Evolutionary conservation across 1,140 invertebrate genomes (phyloP), one percentile per base, ranked within the genome.

Genomic region (Drosophila orena): DNA sequence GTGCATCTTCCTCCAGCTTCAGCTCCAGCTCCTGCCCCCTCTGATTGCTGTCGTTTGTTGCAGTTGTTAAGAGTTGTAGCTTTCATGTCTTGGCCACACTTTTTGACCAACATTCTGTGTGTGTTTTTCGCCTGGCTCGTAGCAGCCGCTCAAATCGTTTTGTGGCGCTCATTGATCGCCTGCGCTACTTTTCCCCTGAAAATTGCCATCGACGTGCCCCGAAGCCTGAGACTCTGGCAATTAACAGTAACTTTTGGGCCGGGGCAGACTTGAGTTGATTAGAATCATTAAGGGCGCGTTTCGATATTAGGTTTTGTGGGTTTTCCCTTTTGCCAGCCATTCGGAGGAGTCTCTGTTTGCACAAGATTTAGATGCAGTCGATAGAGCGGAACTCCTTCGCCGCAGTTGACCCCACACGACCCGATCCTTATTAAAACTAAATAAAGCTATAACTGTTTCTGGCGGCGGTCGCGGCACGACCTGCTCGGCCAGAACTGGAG

Each of bases 41-140:
- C 81, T 89, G 83, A 80, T 89, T 80, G 85, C 85, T 84, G 83
- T 89, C 79, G 84, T 89, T 89, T 77, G 84, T 70, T 89, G 84
- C 79, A 89, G 84, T 89, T 89, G 85, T 84, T 90, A 90, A 85
- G 86, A 84, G 80, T 90, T 89, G 85, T 89, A 89, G 80, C 85
- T 89, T 89, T 83, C 88, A 88, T 91, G 88, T 91, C 79, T 91
- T 83, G 73, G 88, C 83, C 88, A 91, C 88, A 91, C 88, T 88
- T 91, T 89, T 89, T 89, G 84, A 89, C 84, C 84, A 89, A 89
- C 79, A 89, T 89, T 88, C 77, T 88, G 50, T 88, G 79, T 86
- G 81, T 77, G 69, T 81, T 81, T 88, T 79, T 38, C 35, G 57
- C 37, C 30, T 56, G 47, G 11, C 49, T 44, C 58, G 49, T 24